phyloP scores from a whole-genome alignment of 2,888 invertebrate species.

The Cephonodes hylas region DNA sequence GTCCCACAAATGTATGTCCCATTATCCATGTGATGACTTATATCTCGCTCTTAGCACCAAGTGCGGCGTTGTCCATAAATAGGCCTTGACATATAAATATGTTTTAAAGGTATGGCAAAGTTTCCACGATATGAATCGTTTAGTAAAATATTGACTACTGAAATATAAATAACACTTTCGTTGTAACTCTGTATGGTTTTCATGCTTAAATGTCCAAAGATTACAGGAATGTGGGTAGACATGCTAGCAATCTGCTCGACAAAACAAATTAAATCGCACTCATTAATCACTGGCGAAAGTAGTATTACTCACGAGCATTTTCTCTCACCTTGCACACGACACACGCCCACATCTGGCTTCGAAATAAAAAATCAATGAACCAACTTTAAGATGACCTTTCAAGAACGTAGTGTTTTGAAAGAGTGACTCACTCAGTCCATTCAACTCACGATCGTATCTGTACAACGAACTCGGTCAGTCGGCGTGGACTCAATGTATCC shows the following conservation, averaged over 20 bases:
- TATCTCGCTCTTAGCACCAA: no score
- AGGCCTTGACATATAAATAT: no score
- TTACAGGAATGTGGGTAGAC: no score
- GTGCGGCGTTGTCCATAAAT: no score
- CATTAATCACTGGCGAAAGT: slow-evolving; percentile 29
- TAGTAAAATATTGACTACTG: no score
- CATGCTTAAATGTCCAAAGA: no score
- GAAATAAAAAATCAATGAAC: slow-evolving; percentile 44
- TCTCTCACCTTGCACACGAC: slow-evolving; percentile 27
- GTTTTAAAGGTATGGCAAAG: no score
- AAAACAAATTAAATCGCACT: not conserved
- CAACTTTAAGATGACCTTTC: slow-evolving; percentile 57
- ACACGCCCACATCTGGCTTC: slow-evolving; percentile 14
- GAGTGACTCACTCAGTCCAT: slow-evolving; percentile 68
- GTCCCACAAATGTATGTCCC: no score
- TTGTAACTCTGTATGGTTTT: no score
- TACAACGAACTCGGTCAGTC: slow-evolving; percentile 60
- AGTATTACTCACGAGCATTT: slow-evolving; percentile 35
- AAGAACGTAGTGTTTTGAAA: slow-evolving; percentile 63
- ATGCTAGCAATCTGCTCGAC: not conserved
- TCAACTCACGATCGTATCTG: slow-evolving; percentile 57
- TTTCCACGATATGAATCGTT: no score
- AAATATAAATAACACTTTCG: no score
- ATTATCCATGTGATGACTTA: no score
- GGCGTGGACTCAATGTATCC: slow-evolving; percentile 50